phyloP scores from a whole-genome alignment of 2,888 invertebrate genomes.

The Pocota personata region DNA sequence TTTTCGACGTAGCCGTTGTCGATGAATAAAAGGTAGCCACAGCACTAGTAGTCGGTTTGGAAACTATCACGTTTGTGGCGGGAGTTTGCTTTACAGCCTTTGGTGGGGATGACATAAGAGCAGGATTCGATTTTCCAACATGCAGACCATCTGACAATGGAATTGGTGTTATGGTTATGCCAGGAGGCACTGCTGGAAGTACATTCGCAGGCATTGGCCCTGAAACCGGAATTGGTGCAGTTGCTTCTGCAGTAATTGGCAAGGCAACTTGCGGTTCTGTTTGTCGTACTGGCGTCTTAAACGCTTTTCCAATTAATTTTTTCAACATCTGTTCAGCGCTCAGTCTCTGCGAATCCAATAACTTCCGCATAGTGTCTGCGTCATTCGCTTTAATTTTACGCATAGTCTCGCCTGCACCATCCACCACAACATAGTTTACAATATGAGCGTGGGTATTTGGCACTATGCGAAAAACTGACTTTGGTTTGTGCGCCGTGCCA shows the following conservation, averaged over 20 bases:
- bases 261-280: not conserved
- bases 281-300: slow-evolving; percentile 43
- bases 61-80: not conserved
- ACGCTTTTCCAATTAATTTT: slow-evolving; percentile 77
- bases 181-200: slow-evolving; percentile 49
- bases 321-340: slow-evolving; percentile 80
- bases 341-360: slow-evolving; percentile 79
- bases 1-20: not conserved
- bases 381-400: slow-evolving; percentile 79
- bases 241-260: not conserved
- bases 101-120: not conserved
- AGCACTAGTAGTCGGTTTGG: not conserved
- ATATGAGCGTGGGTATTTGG: slow-evolving; percentile 81
- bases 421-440: slow-evolving; percentile 81
- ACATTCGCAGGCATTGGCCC: not conserved
- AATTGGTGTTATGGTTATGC: slow-evolving; percentile 42
- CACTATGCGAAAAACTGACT: slow-evolving; percentile 80
- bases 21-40: not conserved
- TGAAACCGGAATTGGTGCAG: not conserved
- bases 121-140: not conserved
- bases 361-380: slow-evolving; percentile 79
- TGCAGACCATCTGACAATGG: not conserved
- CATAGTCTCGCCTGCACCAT: slow-evolving; percentile 79
- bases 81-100: not conserved
- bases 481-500: slow-evolving; percentile 16